phyloP scores from a whole-genome alignment of 2,888 invertebrate species.

The Drosophila percnosoma region DNA sequence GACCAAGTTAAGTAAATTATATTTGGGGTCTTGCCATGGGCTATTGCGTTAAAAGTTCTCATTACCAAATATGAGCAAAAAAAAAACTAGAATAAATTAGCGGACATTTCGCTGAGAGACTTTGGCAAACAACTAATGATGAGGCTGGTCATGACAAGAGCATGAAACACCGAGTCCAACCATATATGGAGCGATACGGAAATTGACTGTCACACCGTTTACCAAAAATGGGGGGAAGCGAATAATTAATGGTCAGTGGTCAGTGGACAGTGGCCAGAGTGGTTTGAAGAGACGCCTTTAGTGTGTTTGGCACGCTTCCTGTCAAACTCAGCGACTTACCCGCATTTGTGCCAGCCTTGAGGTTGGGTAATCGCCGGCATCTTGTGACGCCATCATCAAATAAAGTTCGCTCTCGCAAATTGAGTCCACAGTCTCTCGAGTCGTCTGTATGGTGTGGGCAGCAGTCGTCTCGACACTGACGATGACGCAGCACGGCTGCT shows the following conservation, averaged over 20 bases:
- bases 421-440: constrained; percentile 8
- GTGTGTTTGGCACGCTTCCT: constrained; percentile 42
- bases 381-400: constrained; percentile 84
- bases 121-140: constrained; percentile 6
- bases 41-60: constrained; percentile 19
- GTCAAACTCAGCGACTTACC: constrained; percentile 77
- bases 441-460: constrained; percentile 58
- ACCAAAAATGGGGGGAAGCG: constrained; percentile 18
- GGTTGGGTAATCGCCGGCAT: constrained; percentile 79
- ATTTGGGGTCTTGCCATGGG: not conserved
- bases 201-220: constrained; percentile 42
- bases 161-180: constrained; percentile 18
- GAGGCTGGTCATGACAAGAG: constrained; percentile 24
- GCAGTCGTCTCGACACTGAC: constrained; percentile 36
- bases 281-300: constrained; percentile 12
- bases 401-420: constrained; percentile 48
- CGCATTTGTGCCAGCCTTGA: constrained; percentile 85
- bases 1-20: not conserved
- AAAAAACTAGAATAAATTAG: constrained; percentile 55
- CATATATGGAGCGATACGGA: constrained; percentile 59
- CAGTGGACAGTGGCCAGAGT: constrained; percentile 10
- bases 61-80: constrained; percentile 48
- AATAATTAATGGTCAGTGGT: constrained; percentile 32
- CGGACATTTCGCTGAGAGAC: constrained; percentile 35
- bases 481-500: constrained; percentile 61